These are phyloP conservation scores for Perca schrenkii DNA, from an alignment of 2,113 vertebrate genomes.

Conservation along the genomic window DNA sequence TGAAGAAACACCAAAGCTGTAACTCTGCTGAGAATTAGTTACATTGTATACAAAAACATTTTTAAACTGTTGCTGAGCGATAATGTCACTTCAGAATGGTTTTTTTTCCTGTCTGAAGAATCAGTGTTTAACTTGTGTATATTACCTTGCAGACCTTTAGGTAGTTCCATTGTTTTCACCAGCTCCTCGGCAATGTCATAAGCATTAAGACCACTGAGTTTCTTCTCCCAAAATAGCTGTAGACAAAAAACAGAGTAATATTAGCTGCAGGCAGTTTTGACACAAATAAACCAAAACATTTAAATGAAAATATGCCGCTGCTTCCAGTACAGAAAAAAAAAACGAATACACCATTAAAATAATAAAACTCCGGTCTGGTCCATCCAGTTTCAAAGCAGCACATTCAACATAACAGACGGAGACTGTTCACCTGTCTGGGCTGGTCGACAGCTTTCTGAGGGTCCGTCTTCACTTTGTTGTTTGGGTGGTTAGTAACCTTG, in stretches of 20 bases:
- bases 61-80: too few relatives aligned
- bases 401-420: neutral
- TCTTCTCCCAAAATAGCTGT: slow-evolving; percentile 99
- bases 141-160: slow-evolving; percentile 96
- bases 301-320: neutral
- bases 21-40: neutral
- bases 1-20: neutral
- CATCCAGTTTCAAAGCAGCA: neutral
- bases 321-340: neutral
- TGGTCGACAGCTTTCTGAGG: slow-evolving; percentile 99
- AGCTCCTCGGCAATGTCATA: slow-evolving; percentile 98
- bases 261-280: neutral
- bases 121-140: too few relatives aligned
- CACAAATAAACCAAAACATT: neutral
- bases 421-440: slow-evolving; percentile 91
- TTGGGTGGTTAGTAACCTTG: slow-evolving; percentile 98
- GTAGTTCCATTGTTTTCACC: slow-evolving; percentile 98
- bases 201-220: slow-evolving; percentile 94
- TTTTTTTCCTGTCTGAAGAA: neutral
- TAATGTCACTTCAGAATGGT: too few relatives aligned
- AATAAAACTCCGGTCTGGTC: neutral
- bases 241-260: neutral
- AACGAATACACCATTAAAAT: neutral
- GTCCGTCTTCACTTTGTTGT: slow-evolving; percentile 98
- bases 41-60: neutral